Base-by-base conservation (phyloP, 2,888 invertebrate species). In the Sphinx pinastri region DNA sequence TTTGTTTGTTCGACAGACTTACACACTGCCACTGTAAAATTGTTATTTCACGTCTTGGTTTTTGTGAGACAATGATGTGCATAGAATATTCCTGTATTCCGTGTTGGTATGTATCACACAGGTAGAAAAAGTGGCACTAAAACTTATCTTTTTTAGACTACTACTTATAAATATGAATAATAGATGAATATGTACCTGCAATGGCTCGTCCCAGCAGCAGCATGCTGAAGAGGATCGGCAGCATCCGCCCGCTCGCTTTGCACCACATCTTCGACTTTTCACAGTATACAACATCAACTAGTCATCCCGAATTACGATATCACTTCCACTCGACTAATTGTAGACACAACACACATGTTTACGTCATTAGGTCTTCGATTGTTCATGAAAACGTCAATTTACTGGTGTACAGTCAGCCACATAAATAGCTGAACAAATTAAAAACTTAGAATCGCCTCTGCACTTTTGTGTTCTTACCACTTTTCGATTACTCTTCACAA, bases 201-300 rank as follows among this genome's bases (percentile, higher is more conserved):
- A 94, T 89, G 76, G 91, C 93, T 73, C 93, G 87, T 74, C 93
- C 93, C 75, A 94, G 87, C 69, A 94, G 88, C 75, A 94, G 79
- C 66, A 90, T 89, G 82, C 92, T 94, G 87, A 94, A 92, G 75
- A 94, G 81, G 74, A 94, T 90, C 71, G 93, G 92, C 77, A 94
- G 85, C 81, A 91, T 81, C 71, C 90, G 88, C 69, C 88, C 83
- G 77, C 88, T 85, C 72, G 83, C 87, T 75, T 87, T 82, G 74
- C 84, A 81, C 80, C 83, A 85, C 93, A 93, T 93, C 78, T 87
- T 90, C 84, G 77, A 74, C 75, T 74, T 74, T 73, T 74, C 74
- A 74, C 77, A 72, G 74, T 71, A 72, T 54, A 77, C 73, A 76
- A 81, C 81, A 87, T 88, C 88, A 88, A 88, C 88, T 88, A 79